These are phyloP conservation scores for Battus philenor DNA, from an alignment of 1,140 invertebrate genomes.

Conservation along the genomic window DNA sequence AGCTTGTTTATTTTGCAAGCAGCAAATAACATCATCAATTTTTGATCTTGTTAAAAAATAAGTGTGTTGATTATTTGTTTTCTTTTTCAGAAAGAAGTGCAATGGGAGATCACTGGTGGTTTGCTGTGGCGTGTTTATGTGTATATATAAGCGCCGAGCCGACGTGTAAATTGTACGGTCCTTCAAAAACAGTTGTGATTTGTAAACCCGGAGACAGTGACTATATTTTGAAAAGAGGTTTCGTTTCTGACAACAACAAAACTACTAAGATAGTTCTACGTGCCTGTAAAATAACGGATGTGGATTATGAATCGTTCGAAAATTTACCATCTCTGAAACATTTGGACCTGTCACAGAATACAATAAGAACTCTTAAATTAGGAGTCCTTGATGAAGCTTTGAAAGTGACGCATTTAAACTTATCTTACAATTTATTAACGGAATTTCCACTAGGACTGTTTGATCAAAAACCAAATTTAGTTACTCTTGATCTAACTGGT, in stretches of 20 bases:
- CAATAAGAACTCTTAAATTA: slow-evolving; percentile 33
- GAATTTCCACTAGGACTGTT: slow-evolving; percentile 42
- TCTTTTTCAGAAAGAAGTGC: too few species aligned
- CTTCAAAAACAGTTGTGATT: slow-evolving; percentile 15
- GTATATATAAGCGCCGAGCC: neutral
- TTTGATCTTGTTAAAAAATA: too few species aligned
- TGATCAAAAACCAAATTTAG: slow-evolving; percentile 35
- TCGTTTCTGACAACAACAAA: slow-evolving; percentile 41
- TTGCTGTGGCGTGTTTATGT: neutral
- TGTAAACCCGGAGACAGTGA: slow-evolving; percentile 22
- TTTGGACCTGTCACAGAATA: slow-evolving; percentile 51
- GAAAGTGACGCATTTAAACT: slow-evolving; percentile 36
- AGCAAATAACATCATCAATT: too few species aligned
- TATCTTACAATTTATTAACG: slow-evolving; percentile 46
- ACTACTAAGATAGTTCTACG: slow-evolving; percentile 32
- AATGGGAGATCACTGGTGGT: neutral
- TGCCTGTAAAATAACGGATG: slow-evolving; percentile 36
- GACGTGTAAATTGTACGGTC: slow-evolving; percentile 11
- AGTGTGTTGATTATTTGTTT: too few species aligned
- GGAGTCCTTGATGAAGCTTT: slow-evolving; percentile 26
- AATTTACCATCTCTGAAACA: slow-evolving; percentile 28
- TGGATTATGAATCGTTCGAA: slow-evolving; percentile 40
- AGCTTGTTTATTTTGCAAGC: too few species aligned
- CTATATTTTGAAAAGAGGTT: slow-evolving; percentile 29
- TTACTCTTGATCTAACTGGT: slow-evolving; percentile 38